These are phyloP conservation scores for Anaspis maculata DNA, from an alignment of 2,888 invertebrate genomes.

Conservation along the genomic window DNA sequence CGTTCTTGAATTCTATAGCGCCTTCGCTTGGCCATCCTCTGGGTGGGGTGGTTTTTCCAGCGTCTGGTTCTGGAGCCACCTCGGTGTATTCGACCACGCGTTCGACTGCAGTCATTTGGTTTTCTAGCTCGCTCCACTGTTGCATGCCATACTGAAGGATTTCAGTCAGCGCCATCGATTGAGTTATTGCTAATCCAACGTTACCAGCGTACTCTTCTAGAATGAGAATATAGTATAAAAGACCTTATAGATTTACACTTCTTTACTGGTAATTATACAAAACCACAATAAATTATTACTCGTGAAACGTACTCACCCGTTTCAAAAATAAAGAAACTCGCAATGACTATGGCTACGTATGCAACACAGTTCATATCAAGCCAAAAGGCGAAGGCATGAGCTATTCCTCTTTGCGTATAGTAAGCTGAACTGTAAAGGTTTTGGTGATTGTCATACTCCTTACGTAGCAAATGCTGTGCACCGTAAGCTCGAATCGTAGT, in stretches of 20 bases:
- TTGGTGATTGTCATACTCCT: conserved; percentile 57
- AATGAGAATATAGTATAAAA: conserved; percentile 10
- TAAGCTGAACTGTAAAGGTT: conserved; percentile 67
- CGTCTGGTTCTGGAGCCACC: conserved; percentile 49
- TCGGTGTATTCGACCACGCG: conserved; percentile 73
- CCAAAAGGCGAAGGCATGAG: conserved; percentile 63
- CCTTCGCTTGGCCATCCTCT: conserved; percentile 63
- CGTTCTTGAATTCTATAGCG: conserved; percentile 55
- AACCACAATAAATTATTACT: no score
- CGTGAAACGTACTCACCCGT: no score
- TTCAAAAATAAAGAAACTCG: conserved; percentile 25
- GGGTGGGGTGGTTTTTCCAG: conserved; percentile 15
- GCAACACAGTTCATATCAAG: conserved; percentile 45
- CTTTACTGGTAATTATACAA: no score
- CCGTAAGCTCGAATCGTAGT: conserved; percentile 67
- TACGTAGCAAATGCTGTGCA: conserved; percentile 53
- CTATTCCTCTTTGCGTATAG: conserved; percentile 55
- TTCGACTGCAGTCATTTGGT: conserved; percentile 87
- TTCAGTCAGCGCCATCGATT: conserved; percentile 35
- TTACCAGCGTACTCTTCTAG: conserved; percentile 35
- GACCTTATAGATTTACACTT: conserved; percentile 5
- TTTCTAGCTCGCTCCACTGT: conserved; percentile 44
- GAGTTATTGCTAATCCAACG: conserved; percentile 39
- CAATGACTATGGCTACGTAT: conserved; percentile 27
- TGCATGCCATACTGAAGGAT: conserved; percentile 83